phyloP scores from a whole-genome alignment of 2,113 vertebrate species.

The Archocentrus centrarchus region DNA sequence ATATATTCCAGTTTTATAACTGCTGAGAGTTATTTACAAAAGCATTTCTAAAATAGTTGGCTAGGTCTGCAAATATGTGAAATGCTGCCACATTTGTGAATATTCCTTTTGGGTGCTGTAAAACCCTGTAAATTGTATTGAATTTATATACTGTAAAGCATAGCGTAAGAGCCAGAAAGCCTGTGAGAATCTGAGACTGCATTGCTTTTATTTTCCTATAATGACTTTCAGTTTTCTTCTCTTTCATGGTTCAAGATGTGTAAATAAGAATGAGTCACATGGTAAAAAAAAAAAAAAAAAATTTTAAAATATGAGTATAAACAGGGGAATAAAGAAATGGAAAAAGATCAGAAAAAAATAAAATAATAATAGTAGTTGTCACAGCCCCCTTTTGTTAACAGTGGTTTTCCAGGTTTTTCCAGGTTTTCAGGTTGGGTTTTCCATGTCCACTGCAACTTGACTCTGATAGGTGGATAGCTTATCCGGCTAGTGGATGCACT shows the following conservation, averaged over 20 bases:
- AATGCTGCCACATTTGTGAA: constrained; percentile 38
- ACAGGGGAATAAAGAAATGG: neutral
- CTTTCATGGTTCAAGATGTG: neutral
- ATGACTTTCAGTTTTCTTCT: constrained; percentile 31
- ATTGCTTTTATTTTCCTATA: constrained; percentile 38
- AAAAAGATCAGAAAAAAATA: neutral
- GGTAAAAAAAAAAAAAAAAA: neutral
- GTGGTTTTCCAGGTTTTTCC: no score
- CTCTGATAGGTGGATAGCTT: constrained; percentile 20
- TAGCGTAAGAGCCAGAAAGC: constrained; percentile 9
- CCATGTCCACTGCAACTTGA: neutral
- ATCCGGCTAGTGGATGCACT: constrained; percentile 13
- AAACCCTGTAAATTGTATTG: constrained; percentile 34
- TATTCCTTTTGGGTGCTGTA: constrained; percentile 39
- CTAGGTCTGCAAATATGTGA: constrained; percentile 25
- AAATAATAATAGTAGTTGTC: neutral
- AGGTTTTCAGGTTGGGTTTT: constrained; percentile 5
- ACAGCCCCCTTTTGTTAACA: neutral
- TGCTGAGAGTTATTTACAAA: constrained; percentile 1
- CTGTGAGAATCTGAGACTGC: constrained; percentile 16
- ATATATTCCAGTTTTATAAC: constrained; percentile 8
- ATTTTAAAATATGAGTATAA: neutral
- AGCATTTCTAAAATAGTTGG: constrained; percentile 11
- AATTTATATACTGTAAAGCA: constrained; percentile 33
- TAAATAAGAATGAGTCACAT: neutral